Percentiles rank a stretch among this genome's conserved stretches.
Evolutionary conservation across 2,113 vertebrate genomes (phyloP).

Genomic region (Centrocercus urophasianus): DNA sequence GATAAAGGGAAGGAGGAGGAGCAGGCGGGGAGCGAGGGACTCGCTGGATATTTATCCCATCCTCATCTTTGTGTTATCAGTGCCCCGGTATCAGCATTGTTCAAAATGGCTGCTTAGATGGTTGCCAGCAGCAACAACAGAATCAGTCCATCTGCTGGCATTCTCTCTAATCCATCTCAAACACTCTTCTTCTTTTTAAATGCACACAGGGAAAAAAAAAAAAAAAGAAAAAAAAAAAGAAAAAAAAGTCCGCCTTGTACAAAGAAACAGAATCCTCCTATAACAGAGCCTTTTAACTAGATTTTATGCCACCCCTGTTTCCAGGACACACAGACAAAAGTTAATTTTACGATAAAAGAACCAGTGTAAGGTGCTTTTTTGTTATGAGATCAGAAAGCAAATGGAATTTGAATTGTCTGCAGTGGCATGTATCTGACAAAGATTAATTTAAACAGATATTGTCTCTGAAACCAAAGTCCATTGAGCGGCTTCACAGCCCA

Average conservation of each 20-base stretch:
- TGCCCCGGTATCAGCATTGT: conserved; percentile 65
- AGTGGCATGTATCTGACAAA: conserved; percentile 73
- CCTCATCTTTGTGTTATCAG: conserved; percentile 66
- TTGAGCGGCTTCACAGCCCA: conserved; percentile 73
- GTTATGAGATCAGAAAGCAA: conserved; percentile 74
- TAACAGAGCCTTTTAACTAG: conserved; percentile 71
- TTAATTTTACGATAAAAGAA: conserved; percentile 75
- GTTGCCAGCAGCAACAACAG: conserved; percentile 71
- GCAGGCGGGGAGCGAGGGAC: conserved; percentile 60
- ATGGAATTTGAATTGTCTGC: conserved; percentile 74
- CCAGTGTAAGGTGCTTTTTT: conserved; percentile 69
- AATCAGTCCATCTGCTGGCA: conserved; percentile 75
- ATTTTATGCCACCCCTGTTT: conserved; percentile 67
- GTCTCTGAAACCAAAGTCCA: conserved; percentile 76
- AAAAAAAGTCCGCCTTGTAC: conserved; percentile 43
- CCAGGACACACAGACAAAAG: conserved; percentile 69
- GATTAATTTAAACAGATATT: conserved; percentile 77
- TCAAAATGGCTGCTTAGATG: conserved; percentile 75
- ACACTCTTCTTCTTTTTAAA: conserved; percentile 71
- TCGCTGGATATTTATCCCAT: conserved; percentile 70
- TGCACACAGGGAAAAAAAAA: background rate
- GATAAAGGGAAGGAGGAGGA: conserved; percentile 63
- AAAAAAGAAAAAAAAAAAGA: no score
- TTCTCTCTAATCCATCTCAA: conserved; percentile 76
- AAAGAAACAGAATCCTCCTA: conserved; percentile 69